These are phyloP conservation scores for Mactra quadrangularis DNA, from an alignment of 1,140 invertebrate genomes.

Conservation along the genomic window DNA sequence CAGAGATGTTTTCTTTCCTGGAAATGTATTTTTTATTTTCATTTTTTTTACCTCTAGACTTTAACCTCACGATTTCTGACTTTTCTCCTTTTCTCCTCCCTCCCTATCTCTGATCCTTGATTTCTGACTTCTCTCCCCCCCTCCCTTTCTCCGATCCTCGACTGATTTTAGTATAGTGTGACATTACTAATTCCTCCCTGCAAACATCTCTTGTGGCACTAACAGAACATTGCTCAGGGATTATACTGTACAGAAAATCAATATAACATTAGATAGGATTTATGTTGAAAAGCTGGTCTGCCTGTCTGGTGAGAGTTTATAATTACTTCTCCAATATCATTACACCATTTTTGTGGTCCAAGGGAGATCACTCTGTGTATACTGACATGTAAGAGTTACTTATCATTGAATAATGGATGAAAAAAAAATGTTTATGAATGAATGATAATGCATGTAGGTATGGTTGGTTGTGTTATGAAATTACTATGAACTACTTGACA, in stretches of 20 bases:
- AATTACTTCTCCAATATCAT: constrained; percentile 54
- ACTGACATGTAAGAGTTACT: constrained; percentile 3
- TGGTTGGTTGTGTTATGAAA: no score
- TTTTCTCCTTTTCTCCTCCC: no score
- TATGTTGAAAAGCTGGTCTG: constrained; percentile 63
- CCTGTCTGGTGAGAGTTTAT: constrained; percentile 44
- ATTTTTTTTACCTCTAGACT: no score
- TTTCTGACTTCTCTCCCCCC: no score
- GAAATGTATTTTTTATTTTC: not conserved
- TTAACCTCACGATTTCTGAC: no score
- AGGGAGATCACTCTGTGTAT: constrained; percentile 38
- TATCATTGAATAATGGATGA: constrained; percentile 36
- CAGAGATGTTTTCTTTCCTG: constrained; percentile 2
- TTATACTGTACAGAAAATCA: constrained; percentile 58
- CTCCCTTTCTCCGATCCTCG: no score
- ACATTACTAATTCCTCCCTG: constrained; percentile 52
- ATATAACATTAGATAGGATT: constrained; percentile 64
- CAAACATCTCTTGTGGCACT: constrained; percentile 26
- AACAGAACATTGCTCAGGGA: constrained; percentile 36
- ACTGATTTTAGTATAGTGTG: constrained; percentile 35
- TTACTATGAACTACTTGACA: no score
- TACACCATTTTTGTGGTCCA: constrained; percentile 17
- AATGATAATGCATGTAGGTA: constrained; percentile 3
- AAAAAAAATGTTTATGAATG: constrained; percentile 13
- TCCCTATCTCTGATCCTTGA: no score